Evolutionary conservation across 2,113 vertebrate species (phyloP).

Genomic region (Neotoma lepida): DNA sequence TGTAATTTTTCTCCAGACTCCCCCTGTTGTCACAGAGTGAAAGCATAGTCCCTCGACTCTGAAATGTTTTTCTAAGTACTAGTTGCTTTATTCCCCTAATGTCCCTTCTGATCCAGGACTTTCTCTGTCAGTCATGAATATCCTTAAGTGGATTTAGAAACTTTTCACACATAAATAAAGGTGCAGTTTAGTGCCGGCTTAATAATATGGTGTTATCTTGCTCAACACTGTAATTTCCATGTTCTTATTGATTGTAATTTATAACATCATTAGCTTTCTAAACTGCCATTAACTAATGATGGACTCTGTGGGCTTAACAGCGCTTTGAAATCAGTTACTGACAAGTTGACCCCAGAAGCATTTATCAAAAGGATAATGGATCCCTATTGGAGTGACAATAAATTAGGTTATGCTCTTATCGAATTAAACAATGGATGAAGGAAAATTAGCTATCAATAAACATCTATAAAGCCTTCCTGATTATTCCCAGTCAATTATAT

Average conservation of each 20-base stretch:
- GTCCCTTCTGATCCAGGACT: conserved; percentile 69
- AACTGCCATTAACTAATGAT: conserved; percentile 90
- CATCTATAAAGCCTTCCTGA: conserved; percentile 87
- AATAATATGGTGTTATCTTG: conserved; percentile 85
- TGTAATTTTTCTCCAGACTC: neutral
- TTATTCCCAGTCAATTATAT: conserved; percentile 93
- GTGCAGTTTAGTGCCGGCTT: conserved; percentile 84
- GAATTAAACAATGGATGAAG: conserved; percentile 89
- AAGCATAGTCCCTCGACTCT: neutral
- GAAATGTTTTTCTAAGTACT: conserved; percentile 73
- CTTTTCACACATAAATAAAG: conserved; percentile 78
- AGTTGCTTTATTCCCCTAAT: conserved; percentile 65
- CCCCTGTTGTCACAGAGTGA: neutral
- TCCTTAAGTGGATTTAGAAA: conserved; percentile 78
- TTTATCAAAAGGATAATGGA: conserved; percentile 90
- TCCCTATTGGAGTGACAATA: conserved; percentile 89
- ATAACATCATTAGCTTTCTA: conserved; percentile 90
- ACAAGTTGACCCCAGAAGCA: conserved; percentile 89
- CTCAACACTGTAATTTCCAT: conserved; percentile 89
- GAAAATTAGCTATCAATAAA: conserved; percentile 92
- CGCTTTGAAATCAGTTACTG: conserved; percentile 89
- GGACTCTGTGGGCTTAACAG: conserved; percentile 88
- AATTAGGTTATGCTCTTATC: conserved; percentile 90
- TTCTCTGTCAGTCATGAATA: conserved; percentile 78
- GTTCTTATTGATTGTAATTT: conserved; percentile 91